Evolutionary conservation across 2,888 invertebrate species (phyloP).

Genomic region (Neoitamus cyanurus): DNA sequence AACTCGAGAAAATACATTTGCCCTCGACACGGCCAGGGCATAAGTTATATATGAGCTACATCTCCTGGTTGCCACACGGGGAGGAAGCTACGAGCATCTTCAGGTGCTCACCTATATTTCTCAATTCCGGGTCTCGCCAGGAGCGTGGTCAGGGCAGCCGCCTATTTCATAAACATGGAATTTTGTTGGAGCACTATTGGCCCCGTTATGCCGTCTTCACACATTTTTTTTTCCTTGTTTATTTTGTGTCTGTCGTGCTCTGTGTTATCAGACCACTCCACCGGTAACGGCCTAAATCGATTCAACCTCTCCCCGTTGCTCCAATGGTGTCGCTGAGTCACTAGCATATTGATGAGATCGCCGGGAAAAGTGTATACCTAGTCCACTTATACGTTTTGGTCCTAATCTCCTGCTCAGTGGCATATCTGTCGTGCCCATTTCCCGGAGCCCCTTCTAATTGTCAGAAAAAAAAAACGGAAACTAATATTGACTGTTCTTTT

Average conservation of each 20-base stretch:
- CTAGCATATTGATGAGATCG: not conserved
- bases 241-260: not conserved
- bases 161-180: slow-evolving; percentile 47
- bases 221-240: not conserved
- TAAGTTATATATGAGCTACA: not conserved
- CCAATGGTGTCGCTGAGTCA: not conserved
- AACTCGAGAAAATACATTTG: not conserved
- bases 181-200: slow-evolving; percentile 23
- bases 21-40: not conserved
- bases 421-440: too few relatives aligned
- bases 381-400: not conserved
- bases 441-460: too few relatives aligned
- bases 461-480: too few relatives aligned
- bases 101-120: not conserved
- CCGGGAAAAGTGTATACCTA: not conserved
- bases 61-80: not conserved
- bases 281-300: not conserved
- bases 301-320: not conserved
- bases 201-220: not conserved
- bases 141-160: not conserved
- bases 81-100: not conserved
- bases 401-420: too few relatives aligned
- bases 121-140: not conserved
- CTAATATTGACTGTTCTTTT: too few relatives aligned
- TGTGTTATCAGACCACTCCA: not conserved